Percentiles rank a stretch among this genome's conserved stretches.
Conservation (phyloP, 1,140 invertebrate genomes). For the Gonioctena quinquepunctata region DNA sequence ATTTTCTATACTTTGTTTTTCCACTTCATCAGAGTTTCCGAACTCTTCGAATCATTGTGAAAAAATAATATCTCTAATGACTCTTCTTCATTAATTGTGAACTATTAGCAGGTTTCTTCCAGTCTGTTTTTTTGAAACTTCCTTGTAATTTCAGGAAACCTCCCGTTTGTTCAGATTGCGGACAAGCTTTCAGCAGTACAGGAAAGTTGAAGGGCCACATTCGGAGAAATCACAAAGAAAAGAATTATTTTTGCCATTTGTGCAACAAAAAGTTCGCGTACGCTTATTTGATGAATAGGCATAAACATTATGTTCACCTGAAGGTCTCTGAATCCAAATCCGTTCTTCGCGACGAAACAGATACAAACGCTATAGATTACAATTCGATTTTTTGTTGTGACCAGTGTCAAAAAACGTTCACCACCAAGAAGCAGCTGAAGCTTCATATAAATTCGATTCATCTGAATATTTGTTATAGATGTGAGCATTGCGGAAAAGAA, state of each 20-base stretch:
- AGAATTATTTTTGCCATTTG: constrained; percentile 15
- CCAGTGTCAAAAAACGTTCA: constrained; percentile 17
- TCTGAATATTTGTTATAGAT: constrained; percentile 22
- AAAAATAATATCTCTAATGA: too few relatives aligned
- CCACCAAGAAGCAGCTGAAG: neutral
- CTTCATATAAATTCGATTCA: constrained; percentile 24
- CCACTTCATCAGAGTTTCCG: too few relatives aligned
- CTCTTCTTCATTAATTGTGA: too few relatives aligned
- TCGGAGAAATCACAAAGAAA: constrained; percentile 48
- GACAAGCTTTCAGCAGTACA: neutral
- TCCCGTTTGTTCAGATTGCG: constrained; percentile 2
- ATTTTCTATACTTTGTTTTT: too few relatives aligned
- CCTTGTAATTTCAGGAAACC: neutral
- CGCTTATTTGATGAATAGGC: constrained; percentile 42
- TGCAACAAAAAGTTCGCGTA: constrained; percentile 24
- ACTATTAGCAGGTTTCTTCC: too few relatives aligned
- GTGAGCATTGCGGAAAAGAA: constrained; percentile 35
- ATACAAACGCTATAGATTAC: neutral
- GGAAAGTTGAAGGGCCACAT: constrained; percentile 14
- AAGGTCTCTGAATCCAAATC: constrained; percentile 63
- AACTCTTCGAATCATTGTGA: too few relatives aligned
- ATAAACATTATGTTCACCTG: constrained; percentile 47
- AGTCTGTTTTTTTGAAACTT: neutral
- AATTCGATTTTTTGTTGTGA: neutral
- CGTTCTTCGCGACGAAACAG: constrained; percentile 39